Evolutionary conservation across 37 sponge, comb jelly and placozoan genomes (phyloP).

Genomic region (Haliclona indistincta): DNA sequence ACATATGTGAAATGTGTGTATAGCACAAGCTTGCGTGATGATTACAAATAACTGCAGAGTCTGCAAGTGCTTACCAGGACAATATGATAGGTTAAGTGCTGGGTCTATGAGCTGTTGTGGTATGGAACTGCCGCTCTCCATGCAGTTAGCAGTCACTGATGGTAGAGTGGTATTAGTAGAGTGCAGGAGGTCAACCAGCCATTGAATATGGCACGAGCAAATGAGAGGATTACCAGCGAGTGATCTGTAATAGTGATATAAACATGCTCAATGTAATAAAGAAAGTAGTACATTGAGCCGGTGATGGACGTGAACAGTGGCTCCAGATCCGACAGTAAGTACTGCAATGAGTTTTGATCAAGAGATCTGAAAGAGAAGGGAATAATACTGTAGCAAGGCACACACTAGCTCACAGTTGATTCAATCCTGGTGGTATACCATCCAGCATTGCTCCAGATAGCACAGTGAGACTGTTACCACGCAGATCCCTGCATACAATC

Average conservation of each 20-base stretch:
- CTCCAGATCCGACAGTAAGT: constrained; percentile 29
- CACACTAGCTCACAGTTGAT: constrained; percentile 5
- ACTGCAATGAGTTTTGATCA: neutral
- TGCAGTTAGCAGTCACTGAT: neutral
- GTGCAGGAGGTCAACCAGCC: constrained; percentile 25
- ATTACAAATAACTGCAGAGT: neutral
- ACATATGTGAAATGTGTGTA: no score
- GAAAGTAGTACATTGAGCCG: constrained; percentile 1
- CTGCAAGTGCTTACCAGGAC: neutral
- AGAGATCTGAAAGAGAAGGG: constrained; percentile 1
- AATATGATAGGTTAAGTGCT: neutral
- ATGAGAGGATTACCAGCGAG: constrained; percentile 5
- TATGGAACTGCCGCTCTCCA: neutral
- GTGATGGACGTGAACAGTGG: constrained; percentile 18
- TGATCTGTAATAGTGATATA: neutral
- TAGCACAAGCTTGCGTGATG: no score
- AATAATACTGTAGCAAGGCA: neutral
- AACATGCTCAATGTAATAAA: no score
- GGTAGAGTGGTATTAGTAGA: neutral
- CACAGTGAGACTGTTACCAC: constrained; percentile 19
- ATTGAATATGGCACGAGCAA: constrained; percentile 49
- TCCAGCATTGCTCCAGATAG: constrained; percentile 17
- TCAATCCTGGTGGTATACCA: constrained; percentile 8
- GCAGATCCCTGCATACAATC: constrained; percentile 19
- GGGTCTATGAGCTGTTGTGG: neutral